Conservation (phyloP, 2,113 vertebrate genomes). For the Chlorodrepanis virens region DNA sequence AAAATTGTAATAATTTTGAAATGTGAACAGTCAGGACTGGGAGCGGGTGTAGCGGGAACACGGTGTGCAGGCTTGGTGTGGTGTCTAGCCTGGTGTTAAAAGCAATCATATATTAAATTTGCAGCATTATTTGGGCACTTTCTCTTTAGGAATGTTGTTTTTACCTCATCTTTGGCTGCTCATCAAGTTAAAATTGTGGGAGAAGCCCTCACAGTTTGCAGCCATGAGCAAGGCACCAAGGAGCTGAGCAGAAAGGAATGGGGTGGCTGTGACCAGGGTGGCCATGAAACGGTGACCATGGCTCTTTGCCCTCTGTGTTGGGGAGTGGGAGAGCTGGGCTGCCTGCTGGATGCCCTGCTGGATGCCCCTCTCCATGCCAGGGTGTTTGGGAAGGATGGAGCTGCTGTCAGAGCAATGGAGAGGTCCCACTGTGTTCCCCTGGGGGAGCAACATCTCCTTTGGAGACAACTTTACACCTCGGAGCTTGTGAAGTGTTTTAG, state of each 20-base stretch:
- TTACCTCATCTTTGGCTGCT: not conserved
- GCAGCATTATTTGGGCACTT: not conserved
- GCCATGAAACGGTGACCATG: accelerated
- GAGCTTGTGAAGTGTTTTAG: not conserved
- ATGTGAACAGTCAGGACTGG: not conserved
- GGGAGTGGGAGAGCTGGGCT: not conserved
- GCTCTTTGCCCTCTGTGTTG: not conserved
- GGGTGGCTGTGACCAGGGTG: accelerated
- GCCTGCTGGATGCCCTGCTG: not conserved
- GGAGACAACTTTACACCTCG: accelerated
- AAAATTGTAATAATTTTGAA: not conserved
- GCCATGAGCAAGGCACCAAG: not conserved
- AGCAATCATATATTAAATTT: not conserved
- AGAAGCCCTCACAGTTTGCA: accelerated
- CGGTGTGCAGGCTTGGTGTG: accelerated
- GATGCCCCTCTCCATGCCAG: not conserved
- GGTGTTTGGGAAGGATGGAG: not conserved
- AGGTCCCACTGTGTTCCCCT: accelerated
- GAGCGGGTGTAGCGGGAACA: not conserved
- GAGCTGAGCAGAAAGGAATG: accelerated
- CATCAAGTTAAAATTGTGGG: not conserved
- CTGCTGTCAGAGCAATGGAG: accelerated
- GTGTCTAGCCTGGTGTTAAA: not conserved
- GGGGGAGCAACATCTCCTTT: not conserved
- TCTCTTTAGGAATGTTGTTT: not conserved